Evolutionary conservation across 2,797 vertebrate species (phyloP).

Genomic region (Benthosema pterotum): DNA sequence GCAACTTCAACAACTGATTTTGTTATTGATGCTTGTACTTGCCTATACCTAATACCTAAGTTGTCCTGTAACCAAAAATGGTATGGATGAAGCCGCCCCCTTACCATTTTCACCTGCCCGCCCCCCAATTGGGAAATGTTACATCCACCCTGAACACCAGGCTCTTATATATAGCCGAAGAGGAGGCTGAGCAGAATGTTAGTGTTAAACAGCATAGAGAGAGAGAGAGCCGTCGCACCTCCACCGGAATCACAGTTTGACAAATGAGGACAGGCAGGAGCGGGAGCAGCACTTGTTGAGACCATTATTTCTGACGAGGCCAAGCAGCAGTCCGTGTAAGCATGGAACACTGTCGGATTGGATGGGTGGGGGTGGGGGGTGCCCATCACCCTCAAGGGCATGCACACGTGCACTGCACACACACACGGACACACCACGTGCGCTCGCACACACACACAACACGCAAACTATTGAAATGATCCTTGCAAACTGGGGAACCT

Average conservation of each 20-base stretch:
- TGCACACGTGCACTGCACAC: constrained; percentile 22
- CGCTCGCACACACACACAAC: constrained; percentile 42
- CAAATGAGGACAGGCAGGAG: constrained; percentile 41
- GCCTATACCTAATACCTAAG: too few relatives aligned
- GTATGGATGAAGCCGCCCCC: too few relatives aligned
- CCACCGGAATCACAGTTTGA: constrained; percentile 57
- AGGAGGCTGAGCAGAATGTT: constrained; percentile 55
- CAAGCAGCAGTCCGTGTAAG: constrained; percentile 32
- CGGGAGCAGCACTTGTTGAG: constrained; percentile 46
- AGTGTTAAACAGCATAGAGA: constrained; percentile 70
- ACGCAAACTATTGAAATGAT: constrained; percentile 42
- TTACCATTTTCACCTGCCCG: too few relatives aligned
- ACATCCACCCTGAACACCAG: too few relatives aligned
- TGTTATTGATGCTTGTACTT: too few relatives aligned
- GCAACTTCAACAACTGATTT: too few relatives aligned
- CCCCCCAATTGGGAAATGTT: too few relatives aligned
- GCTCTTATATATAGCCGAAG: constrained; percentile 47
- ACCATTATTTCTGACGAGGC: constrained; percentile 60
- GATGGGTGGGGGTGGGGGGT: constrained; percentile 10
- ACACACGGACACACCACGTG: neutral
- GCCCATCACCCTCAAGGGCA: constrained; percentile 19
- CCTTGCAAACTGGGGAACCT: constrained; percentile 23
- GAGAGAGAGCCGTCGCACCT: constrained; percentile 45
- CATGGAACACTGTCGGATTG: constrained; percentile 48
- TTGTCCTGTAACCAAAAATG: too few relatives aligned